Evolutionary conservation across 2,113 vertebrate species (phyloP), one percentile per base, ranked within the genome.

Genomic region (Dascyllus trimaculatus): DNA sequence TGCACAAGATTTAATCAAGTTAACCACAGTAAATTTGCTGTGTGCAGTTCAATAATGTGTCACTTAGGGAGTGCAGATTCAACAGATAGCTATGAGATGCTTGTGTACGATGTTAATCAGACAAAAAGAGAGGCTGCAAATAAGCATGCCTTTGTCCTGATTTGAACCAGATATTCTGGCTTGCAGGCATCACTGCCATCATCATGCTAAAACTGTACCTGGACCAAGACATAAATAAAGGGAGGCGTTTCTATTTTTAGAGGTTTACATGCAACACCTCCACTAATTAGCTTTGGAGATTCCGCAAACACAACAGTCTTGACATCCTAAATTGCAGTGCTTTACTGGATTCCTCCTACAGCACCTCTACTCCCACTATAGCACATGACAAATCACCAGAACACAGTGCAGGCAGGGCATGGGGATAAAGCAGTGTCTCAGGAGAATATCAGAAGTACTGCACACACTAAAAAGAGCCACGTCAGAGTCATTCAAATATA

Each of bases 1-100:
- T 69, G 43, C 4, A 15, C 18, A 82, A 80, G 13, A 72, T 46
- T 64, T 45, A 38, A 77, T 64, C 0, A 7, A 11, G 19, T 13
- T 53, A 57, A 82, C 53, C 25, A n/a, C 29, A 57, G 67, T 51
- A 43, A 18, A 29, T 63, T 25, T 51, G 48, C 18, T 21, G 45
- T 53, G 53, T 32, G 53, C 11, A 15, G 35, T 60, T 29, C 63
- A n/a, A 68, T 9, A 2, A 4, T 22, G 3, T 19, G 62, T 52
- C 57, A 17, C 22, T 58, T 51, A 65, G 8, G 24, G 54, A 45
- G 25, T 22, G 35, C 29, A 72, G 45, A 70, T 35, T 48, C 11
- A 57, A 66, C 63, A 62, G 21, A 56, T 52, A 35, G 64, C 51
- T 8, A n/a, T 69, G 17, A 22, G 46, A 54, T 4, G 5, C 8